Base-by-base conservation (phyloP, 2,888 invertebrate genomes). In the Rhorus exstirpatorius region DNA sequence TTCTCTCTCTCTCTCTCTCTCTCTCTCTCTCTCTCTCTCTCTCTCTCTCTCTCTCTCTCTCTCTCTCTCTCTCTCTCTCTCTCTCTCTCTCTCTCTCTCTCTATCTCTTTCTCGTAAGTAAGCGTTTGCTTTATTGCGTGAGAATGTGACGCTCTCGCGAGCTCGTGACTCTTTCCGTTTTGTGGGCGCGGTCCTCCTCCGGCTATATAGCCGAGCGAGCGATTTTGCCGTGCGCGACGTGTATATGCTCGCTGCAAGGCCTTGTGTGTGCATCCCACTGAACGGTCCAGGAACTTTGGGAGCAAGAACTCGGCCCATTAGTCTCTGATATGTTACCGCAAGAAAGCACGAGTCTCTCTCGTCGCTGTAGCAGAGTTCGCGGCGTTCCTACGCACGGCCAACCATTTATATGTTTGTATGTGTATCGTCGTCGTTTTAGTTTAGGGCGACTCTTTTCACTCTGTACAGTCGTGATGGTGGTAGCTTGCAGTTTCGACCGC, bases 241-340 rank as follows among this genome's bases (percentile, higher is more conserved):
- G n/a, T n/a, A n/a, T n/a, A n/a, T n/a, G n/a, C n/a, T n/a, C n/a
- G n/a, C n/a, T n/a, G n/a, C n/a, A n/a, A 31, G 31, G 31, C 31
- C 31, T 2, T 31, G 31, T 31, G 31, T 31, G 6, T 31, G n/a
- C n/a, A n/a, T n/a, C n/a, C n/a, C n/a, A n/a, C n/a, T 35, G 70
- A 49, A 3, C 38, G 76, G 75, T 41, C 3, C 1, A 8, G 10
- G 53, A 67, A 41, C 51, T 41, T 35, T 67, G 31, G 58, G 17
- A 41, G 44, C 26, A 38, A 31, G 81, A 81, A 81, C 76, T 65
- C 70, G 70, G 65, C 24, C 76, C 76, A 81, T 81, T 81, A 81
- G 70, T 76, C 76, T 71, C 63, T 63, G 76, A 76, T 76, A 44
- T 71, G 55, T 35, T 51, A 3, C 67, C 44, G 67, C 19, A 14